Base-by-base conservation (phyloP, 2,797 vertebrate genomes). In the Decapterus maruadsi region DNA sequence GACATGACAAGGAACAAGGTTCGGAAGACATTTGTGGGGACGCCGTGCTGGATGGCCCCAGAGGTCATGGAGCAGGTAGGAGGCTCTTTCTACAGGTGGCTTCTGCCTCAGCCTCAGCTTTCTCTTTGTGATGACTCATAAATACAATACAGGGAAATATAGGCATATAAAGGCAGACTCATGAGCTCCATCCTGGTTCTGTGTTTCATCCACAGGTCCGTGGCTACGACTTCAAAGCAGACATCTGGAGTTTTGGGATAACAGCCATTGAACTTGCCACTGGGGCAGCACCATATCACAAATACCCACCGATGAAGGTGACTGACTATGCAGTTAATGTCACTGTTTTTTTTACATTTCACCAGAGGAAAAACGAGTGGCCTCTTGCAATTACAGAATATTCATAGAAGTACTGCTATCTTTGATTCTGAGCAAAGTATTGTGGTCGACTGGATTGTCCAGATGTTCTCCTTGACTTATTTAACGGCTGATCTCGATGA, bases 231-330 rank as follows among this genome's bases (percentile, higher is more conserved):
- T 99, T 98, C 91, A 99, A 99, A 93, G 97, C 97, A 20, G 97
- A 99, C 85, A 98, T 99, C 87, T 99, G 97, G 97, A 98, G 97
- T 90, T 98, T 99, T 81, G 97, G 97, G 38, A 98, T 99, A 86
- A 99, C 97, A 2, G 97, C 97, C n/a, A 99, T 99, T 2, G 97
- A 99, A 84, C 89, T 99, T 77, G 97, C 97, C 36, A 97, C 97
- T 0, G 97, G 97, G 36, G 97, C 97, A 17, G 97, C 97, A 77
- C 97, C 97, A 36, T 98, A 99, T 82, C 97, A 99, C 88, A 99
- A 98, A 92, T 99, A 97, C 56, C 97, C 97, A 0, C 97, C 97
- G 0, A 99, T 99, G 97, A 99, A 99, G 96, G 97, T 97, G 78
- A 70, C 8, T 9, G 1, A 42, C n/a, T 56, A 43, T 50, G 38